phyloP scores from a whole-genome alignment of 2,113 vertebrate genomes.

The Mionectes macconnelli region DNA sequence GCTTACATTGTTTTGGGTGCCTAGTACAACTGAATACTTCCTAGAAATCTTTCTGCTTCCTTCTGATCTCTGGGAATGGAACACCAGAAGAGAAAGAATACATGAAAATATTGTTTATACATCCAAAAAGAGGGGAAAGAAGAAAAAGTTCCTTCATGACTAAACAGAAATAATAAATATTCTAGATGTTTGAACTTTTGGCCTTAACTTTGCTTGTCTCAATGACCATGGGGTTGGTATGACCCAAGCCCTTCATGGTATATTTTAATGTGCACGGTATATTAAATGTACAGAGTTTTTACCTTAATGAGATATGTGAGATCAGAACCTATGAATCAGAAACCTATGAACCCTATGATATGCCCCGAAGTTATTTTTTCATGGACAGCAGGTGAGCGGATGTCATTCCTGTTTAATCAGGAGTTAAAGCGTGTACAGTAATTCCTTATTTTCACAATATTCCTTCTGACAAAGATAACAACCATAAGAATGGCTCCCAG shows the following conservation, averaged over 20 bases:
- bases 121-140: neutral
- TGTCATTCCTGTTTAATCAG: conserved; percentile 76
- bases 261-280: conserved; percentile 38
- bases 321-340: conserved; percentile 48
- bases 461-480: conserved; percentile 83
- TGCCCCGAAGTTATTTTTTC: conserved; percentile 72
- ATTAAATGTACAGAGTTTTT: conserved; percentile 12
- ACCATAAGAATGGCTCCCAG: conserved; percentile 74
- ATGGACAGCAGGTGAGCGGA: conserved; percentile 43
- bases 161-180: neutral
- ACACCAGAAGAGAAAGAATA: neutral
- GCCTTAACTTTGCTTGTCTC: conserved; percentile 36
- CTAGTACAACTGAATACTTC: neutral
- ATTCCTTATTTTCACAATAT: conserved; percentile 82
- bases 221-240: neutral
- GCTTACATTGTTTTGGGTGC: neutral
- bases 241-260: conserved; percentile 36
- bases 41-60: neutral
- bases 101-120: neutral
- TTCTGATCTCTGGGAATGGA: neutral
- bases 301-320: conserved; percentile 41
- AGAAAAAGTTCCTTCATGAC: neutral
- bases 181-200: neutral
- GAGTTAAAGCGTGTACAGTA: conserved; percentile 76
- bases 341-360: conserved; percentile 60